Evolutionary conservation across 2,888 invertebrate genomes (phyloP).

Genomic region (Dorcus hopei): DNA sequence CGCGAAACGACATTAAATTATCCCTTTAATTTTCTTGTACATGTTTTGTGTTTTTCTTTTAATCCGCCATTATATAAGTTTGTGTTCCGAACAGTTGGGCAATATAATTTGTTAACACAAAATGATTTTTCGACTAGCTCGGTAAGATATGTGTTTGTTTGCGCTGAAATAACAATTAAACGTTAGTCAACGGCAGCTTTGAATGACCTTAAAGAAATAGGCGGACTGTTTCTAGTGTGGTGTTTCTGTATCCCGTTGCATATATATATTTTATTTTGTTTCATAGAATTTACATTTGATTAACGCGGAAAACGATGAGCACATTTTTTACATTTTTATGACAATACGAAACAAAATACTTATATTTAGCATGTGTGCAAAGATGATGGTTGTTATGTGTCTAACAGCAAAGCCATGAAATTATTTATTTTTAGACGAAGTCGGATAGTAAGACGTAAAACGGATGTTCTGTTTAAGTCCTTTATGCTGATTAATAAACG

Average conservation of each 20-base stretch:
- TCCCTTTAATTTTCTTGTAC: not conserved
- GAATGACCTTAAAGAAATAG: not conserved
- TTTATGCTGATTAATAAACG: slow-evolving; percentile 13
- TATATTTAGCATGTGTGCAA: no score
- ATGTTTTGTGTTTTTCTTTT: slow-evolving; percentile 9
- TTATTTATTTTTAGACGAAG: slow-evolving; percentile 22
- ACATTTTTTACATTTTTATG: no score
- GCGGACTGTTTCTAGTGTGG: no score
- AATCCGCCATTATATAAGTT: slow-evolving; percentile 12
- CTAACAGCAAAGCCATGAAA: not conserved
- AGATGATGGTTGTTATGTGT: no score
- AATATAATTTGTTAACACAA: slow-evolving; percentile 8
- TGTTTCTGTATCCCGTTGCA: no score
- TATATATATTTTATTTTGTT: no score
- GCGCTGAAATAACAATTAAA: slow-evolving; percentile 12
- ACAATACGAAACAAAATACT: no score
- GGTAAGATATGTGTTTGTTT: slow-evolving; percentile 31
- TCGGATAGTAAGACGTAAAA: slow-evolving; percentile 19
- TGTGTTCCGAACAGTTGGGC: slow-evolving; percentile 14
- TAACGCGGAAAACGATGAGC: no score
- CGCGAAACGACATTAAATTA: slow-evolving; percentile 21
- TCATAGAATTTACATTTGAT: no score
- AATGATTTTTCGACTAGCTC: slow-evolving; percentile 24
- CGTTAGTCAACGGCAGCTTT: not conserved
- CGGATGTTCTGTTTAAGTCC: slow-evolving; percentile 22